phyloP scores from a whole-genome alignment of 2,113 vertebrate species.

The Platycercus adscitus region DNA sequence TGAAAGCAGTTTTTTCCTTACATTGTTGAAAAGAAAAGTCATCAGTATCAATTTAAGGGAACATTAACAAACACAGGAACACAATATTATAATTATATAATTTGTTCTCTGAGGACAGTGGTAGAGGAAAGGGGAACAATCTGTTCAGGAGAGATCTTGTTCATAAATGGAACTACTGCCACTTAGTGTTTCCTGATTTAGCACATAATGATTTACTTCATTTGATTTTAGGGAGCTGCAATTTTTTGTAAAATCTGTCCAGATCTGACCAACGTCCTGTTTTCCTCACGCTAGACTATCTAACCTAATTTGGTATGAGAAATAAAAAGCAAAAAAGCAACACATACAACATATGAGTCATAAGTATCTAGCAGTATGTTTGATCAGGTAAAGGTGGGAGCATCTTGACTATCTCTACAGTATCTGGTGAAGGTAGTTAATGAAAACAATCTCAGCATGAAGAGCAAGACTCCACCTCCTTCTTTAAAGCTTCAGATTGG shows the following conservation, averaged over 20 bases:
- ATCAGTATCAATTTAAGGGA: not conserved
- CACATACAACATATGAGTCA: not conserved
- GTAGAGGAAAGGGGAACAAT: not conserved
- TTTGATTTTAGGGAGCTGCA: not conserved
- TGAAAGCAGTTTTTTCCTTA: constrained; percentile 7
- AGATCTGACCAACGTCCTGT: constrained; percentile 19
- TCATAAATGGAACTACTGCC: not conserved
- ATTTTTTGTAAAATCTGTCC: not conserved
- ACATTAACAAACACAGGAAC: not conserved
- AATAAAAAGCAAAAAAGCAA: not conserved
- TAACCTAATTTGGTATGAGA: not conserved
- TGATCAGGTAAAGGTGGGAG: not conserved
- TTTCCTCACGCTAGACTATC: constrained; percentile 26
- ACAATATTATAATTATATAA: not conserved
- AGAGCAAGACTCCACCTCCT: not conserved
- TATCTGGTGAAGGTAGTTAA: not conserved
- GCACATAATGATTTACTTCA: not conserved
- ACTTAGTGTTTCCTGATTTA: not conserved
- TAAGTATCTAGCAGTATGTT: not conserved
- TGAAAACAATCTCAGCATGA: not conserved
- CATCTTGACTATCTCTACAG: not conserved
- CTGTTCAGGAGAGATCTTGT: not conserved
- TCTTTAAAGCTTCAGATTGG: not conserved
- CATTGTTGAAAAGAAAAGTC: constrained; percentile 13
- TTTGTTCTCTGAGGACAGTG: not conserved